Base-by-base conservation (phyloP, 2,113 vertebrate species). In the Triplophysa tibetana region DNA sequence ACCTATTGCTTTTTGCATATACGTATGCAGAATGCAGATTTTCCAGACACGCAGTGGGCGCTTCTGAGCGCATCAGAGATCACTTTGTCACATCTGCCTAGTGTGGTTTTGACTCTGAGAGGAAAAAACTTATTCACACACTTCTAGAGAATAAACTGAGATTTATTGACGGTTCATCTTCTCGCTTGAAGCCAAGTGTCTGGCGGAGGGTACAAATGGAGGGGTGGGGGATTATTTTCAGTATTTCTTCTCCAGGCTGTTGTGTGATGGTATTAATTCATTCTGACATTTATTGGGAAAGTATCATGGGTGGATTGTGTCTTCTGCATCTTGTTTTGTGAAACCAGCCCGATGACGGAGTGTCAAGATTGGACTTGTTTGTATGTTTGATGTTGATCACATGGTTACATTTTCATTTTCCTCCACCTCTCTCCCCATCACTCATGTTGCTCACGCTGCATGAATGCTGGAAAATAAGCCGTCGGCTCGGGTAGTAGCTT, bases 91-190 rank as follows among this genome's bases (percentile, higher is more conserved):
- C 17, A 8, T 58, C 19, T 21, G 1, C 8, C 9, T 11, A 45
- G 12, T 21, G 14, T 54, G 50, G 50, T 54, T 16, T 54, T 17
- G 48, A 19, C 17, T 58, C 54, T 58, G 54, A 70, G 75, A 64
- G 54, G 64, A 63, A 9, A 11, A 62, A 10, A 56, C 50, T 54
- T 75, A 66, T 77, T 75, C n/a, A 74, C 80, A 77, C 19, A 68
- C 48, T 24, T 61, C 68, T 58, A 8, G n/a, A 60, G 62, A 78
- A 77, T 66, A 29, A 80, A 33, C 52, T 66, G 45, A 61, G 62
- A 67, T 60, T 82, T 70, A 77, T n/a, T 75, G 29, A 77, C 67
- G 61, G 64, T 75, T 80, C 66, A 67, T 24, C 19, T 67, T 29
- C 72, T 54, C 38, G 12, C 65, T 76, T 65, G 65, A 10, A 70